phyloP scores from a whole-genome alignment of 1,140 invertebrate species.

The Sycophaga agraensis region DNA sequence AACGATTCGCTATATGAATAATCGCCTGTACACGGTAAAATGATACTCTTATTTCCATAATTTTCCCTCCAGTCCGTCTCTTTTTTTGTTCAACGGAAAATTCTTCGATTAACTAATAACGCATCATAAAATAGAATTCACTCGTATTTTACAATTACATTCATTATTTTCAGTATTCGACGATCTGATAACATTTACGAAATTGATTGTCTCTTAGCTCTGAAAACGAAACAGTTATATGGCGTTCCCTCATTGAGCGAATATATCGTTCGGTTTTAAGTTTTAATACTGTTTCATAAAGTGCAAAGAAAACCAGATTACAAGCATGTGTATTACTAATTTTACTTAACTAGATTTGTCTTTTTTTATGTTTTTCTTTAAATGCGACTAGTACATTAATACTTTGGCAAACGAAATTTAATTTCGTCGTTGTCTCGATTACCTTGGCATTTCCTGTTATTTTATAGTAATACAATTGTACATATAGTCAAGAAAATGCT shows the following conservation, averaged over 20 bases:
- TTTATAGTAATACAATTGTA: background rate
- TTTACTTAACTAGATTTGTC: background rate
- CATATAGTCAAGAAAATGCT: constrained; percentile 25
- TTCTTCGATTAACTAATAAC: constrained; percentile 22
- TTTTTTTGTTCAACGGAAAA: constrained; percentile 31
- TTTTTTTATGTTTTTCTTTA: background rate
- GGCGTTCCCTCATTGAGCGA: background rate
- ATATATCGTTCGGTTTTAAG: background rate
- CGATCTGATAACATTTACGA: constrained; percentile 34
- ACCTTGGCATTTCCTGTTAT: constrained; percentile 16
- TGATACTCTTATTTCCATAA: constrained; percentile 5
- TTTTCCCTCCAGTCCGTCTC: constrained; percentile 5
- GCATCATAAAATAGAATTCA: constrained; percentile 30
- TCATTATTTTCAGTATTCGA: no score
- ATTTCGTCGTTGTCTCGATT: constrained; percentile 25
- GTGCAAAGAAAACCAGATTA: constrained; percentile 12
- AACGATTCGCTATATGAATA: constrained; percentile 17
- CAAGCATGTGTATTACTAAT: background rate
- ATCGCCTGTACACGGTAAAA: constrained; percentile 19
- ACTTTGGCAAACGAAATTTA: constrained; percentile 23
- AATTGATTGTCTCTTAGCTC: constrained; percentile 41
- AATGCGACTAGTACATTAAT: constrained; percentile 20
- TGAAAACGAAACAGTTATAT: constrained; percentile 12
- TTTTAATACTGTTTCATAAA: constrained; percentile 6
- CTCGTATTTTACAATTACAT: constrained; percentile 29